Evolutionary conservation across 2,797 vertebrate species (phyloP).

Genomic region (Diplodus sargus): DNA sequence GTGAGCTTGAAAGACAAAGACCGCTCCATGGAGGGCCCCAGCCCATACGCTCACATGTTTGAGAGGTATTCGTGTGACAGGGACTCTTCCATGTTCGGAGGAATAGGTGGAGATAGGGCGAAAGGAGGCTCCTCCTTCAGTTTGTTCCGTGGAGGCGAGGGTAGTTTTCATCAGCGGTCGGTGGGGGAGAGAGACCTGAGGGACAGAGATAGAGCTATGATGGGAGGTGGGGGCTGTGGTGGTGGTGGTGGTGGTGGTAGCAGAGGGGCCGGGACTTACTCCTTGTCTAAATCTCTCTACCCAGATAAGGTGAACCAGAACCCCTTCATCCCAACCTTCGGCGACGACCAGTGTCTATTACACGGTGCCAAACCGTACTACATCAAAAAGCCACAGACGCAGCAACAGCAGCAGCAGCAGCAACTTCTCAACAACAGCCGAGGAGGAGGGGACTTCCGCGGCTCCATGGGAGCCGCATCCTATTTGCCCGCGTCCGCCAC

Average conservation of each 20-base stretch:
- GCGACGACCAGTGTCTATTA: slow-evolving; percentile 99
- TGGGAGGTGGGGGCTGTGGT: slow-evolving; percentile 85
- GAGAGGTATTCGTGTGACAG: slow-evolving; percentile 90
- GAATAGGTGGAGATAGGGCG: slow-evolving; percentile 78
- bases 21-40: slow-evolving; percentile 94
- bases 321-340: slow-evolving; percentile 99
- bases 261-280: slow-evolving; percentile 92
- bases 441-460: slow-evolving; percentile 95
- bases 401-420: slow-evolving; percentile 90
- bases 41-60: slow-evolving; percentile 98
- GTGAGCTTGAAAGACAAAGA: slow-evolving; percentile 99
- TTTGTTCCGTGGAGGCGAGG: slow-evolving; percentile 84
- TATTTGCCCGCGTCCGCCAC: slow-evolving; percentile 96
- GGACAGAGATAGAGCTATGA: slow-evolving; percentile 87
- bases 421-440: slow-evolving; percentile 89
- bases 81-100: slow-evolving; percentile 82
- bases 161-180: slow-evolving; percentile 86
- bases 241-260: slow-evolving; percentile 77
- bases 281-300: slow-evolving; percentile 99
- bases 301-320: slow-evolving; percentile 99
- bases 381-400: slow-evolving; percentile 92
- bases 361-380: slow-evolving; percentile 99
- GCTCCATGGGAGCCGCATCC: slow-evolving; percentile 87
- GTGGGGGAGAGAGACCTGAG: slow-evolving; percentile 86
- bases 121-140: slow-evolving; percentile 87